Evolutionary conservation across 1,140 invertebrate genomes (phyloP).

Genomic region (Brachionus rotundiformis): DNA sequence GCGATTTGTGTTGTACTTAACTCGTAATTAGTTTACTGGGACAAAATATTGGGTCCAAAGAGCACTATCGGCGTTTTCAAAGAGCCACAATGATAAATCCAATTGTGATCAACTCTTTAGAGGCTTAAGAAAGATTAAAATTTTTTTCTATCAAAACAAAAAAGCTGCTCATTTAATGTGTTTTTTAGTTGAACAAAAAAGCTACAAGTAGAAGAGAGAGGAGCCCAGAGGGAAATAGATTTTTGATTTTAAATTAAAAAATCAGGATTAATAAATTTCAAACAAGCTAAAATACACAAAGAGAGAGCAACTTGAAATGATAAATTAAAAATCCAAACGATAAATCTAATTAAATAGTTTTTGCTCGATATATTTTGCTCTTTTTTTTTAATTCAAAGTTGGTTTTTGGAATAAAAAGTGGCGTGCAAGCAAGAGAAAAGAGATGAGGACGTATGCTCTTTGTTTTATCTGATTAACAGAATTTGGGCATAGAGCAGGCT

Average conservation of each 20-base stretch:
- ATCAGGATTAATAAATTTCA: constrained; percentile 29
- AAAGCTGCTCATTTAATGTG: constrained; percentile 24
- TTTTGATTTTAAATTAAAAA: constrained; percentile 24
- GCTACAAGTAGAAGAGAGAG: background rate
- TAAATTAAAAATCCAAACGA: constrained; percentile 12
- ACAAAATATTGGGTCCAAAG: background rate
- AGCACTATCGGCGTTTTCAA: constrained; percentile 3
- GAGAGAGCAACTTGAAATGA: background rate
- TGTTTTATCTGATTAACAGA: constrained; percentile 6
- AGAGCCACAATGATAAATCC: background rate
- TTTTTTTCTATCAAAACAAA: background rate
- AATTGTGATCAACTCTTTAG: constrained; percentile 24
- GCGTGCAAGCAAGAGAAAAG: too few species aligned
- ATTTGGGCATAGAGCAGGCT: background rate
- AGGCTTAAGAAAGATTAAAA: constrained; percentile 31
- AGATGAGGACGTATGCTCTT: background rate
- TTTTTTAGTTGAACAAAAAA: background rate
- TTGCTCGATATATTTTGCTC: background rate
- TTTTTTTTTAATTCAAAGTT: background rate
- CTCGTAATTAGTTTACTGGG: constrained; percentile 4
- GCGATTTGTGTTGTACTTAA: constrained; percentile 9
- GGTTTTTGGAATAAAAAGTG: background rate
- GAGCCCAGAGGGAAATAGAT: constrained; percentile 9
- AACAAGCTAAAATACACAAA: background rate
- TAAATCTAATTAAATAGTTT: constrained; percentile 39